These are phyloP conservation scores for Urocyon cinereoargenteus DNA, from an alignment of 2,797 vertebrate species.

Conservation along the genomic window DNA sequence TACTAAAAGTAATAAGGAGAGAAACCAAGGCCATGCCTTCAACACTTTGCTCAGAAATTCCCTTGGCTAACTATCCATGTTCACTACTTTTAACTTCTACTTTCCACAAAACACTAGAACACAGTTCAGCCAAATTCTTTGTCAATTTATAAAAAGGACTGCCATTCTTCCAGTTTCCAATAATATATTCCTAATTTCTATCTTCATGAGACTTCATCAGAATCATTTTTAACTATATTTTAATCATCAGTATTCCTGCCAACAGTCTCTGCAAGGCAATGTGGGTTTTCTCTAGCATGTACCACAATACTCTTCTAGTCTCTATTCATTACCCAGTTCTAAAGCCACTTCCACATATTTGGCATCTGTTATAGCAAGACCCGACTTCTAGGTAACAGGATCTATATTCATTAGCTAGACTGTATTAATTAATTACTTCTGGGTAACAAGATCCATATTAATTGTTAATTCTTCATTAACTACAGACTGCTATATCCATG, in stretches of 20 bases:
- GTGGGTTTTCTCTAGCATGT: background rate
- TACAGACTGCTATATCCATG: background rate
- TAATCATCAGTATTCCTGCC: background rate
- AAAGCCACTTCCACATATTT: background rate
- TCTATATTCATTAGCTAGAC: background rate
- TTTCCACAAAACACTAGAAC: constrained; percentile 26
- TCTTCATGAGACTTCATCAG: background rate
- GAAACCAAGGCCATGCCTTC: background rate
- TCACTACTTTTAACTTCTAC: background rate
- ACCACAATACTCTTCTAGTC: background rate
- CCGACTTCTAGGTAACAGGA: background rate
- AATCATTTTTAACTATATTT: background rate
- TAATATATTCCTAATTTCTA: background rate
- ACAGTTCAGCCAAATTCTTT: background rate
- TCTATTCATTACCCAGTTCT: background rate
- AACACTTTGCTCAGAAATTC: constrained; percentile 3
- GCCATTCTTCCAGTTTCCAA: background rate
- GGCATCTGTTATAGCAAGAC: background rate
- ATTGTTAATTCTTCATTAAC: background rate
- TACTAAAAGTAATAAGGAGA: constrained; percentile 31
- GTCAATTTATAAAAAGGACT: background rate
- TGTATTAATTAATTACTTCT: background rate
- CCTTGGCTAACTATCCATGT: background rate
- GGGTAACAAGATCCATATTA: background rate
- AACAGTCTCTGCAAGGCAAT: background rate